phyloP scores from a whole-genome alignment of 2,888 invertebrate genomes.

The Smittia aterrima region DNA sequence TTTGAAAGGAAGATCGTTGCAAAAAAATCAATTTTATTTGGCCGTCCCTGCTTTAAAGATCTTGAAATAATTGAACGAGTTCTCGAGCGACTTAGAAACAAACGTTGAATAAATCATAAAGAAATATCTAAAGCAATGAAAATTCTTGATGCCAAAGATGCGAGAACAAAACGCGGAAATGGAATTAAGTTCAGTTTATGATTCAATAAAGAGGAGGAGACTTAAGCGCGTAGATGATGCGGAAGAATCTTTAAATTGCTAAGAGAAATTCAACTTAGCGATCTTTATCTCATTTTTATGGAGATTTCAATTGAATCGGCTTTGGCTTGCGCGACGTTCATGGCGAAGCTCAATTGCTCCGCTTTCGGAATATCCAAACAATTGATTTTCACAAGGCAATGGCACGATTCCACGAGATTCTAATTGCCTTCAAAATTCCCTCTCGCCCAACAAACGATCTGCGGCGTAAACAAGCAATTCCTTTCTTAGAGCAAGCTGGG shows the following conservation, averaged over 20 bases:
- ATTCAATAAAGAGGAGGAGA: neutral
- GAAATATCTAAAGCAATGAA: neutral
- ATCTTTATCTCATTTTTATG: neutral
- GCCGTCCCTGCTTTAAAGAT: neutral
- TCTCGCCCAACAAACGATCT: neutral
- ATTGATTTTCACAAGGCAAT: slow-evolving; percentile 2
- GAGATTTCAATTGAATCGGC: neutral
- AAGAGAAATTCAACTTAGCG: neutral
- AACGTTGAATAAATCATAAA: neutral
- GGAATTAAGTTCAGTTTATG: neutral
- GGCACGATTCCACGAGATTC: neutral
- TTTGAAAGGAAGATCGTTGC: too few species aligned
- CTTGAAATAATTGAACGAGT: neutral
- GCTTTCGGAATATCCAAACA: neutral
- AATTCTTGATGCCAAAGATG: neutral
- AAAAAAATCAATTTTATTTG: too few species aligned
- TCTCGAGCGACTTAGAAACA: neutral
- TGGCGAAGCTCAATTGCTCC: neutral
- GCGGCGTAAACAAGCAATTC: neutral
- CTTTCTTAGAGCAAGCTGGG: neutral
- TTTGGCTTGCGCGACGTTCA: slow-evolving; percentile 3
- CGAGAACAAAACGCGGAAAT: neutral
- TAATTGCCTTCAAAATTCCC: neutral
- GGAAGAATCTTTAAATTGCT: neutral
- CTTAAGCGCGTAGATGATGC: neutral